Base-by-base conservation (phyloP, 2,888 invertebrate species). In the Petrolisthes manimaculis region DNA sequence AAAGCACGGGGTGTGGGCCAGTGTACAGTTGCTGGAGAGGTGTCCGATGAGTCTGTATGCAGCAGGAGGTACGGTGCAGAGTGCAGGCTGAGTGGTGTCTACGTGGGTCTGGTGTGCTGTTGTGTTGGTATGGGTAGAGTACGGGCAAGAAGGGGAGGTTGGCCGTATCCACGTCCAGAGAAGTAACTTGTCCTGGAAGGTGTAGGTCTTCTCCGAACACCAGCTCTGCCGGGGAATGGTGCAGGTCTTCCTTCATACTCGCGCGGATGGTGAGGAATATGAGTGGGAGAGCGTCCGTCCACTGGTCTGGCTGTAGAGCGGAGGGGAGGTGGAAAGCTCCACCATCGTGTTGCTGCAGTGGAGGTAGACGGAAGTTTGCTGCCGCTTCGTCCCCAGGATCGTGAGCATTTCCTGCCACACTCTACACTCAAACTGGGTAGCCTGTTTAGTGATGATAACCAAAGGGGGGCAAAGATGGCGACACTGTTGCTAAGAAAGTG, bases 231-330 rank as follows among this genome's bases (percentile, higher is more conserved):
- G 0, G 37, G 92, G 92, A 92, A 8, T 92, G 89, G 51, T 91
- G 82, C 4, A 92, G 55, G 86, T 93, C 92, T 75, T 92, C 92
- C 85, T 92, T 92, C 37, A 88, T 89, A 14, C 67, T 82, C 1
- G 91, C 89, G 5, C 93, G 91, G 5, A 93, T 74, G 1, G 92
- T 93, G 3, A 93, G 89, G 0, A 93, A 89, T 6, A 93, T 92
- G 5, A 91, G 88, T 0, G 93, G 93, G 24, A 93, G 91, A 5
- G 89, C 86, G 6, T 91, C 90, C 3, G 90, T 71, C 92, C 93
- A 93, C 67, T 91, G 69, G 51, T 21, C 53, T 37, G 81, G 81
- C 1, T 89, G n/a, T n/a, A n/a, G n/a, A n/a, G n/a, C n/a, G n/a
- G n/a, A n/a, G n/a, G n/a, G n/a, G n/a, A n/a, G n/a, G n/a, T n/a